Evolutionary conservation across 1,140 invertebrate genomes (phyloP).

Genomic region (Aphis gossypii): DNA sequence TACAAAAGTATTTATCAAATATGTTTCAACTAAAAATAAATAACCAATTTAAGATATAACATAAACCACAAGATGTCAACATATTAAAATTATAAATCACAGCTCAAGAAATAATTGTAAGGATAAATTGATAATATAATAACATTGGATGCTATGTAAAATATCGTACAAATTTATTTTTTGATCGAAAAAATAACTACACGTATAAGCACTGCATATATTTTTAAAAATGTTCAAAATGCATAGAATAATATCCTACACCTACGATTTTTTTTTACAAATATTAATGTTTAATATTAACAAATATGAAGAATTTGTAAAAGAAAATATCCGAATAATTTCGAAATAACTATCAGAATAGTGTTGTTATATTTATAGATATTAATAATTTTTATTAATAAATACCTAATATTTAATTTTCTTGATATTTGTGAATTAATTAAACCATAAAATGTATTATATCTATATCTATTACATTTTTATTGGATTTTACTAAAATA

Average conservation of each 20-base stretch:
- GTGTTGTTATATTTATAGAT: not conserved
- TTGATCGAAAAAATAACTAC: not conserved
- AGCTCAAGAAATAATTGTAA: not conserved
- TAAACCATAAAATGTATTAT: not conserved
- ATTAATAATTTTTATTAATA: no score
- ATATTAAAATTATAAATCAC: not conserved
- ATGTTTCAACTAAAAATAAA: not conserved
- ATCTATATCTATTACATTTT: not conserved
- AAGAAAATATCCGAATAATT: no score
- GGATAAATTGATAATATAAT: not conserved
- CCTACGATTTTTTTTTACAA: not conserved
- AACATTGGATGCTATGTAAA: not conserved
- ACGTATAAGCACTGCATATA: not conserved
- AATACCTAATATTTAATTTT: no score
- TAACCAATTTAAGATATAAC: not conserved
- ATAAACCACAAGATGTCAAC: not conserved
- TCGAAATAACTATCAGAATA: not conserved
- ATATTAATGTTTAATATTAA: not conserved
- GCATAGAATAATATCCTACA: not conserved
- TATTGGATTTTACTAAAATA: not conserved
- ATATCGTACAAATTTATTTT: not conserved
- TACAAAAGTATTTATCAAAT: not conserved
- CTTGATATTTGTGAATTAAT: no score
- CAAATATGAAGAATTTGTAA: no score
- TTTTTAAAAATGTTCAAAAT: not conserved